Base-by-base conservation (phyloP, 2,797 vertebrate species). In the Takifugu rubripes region DNA sequence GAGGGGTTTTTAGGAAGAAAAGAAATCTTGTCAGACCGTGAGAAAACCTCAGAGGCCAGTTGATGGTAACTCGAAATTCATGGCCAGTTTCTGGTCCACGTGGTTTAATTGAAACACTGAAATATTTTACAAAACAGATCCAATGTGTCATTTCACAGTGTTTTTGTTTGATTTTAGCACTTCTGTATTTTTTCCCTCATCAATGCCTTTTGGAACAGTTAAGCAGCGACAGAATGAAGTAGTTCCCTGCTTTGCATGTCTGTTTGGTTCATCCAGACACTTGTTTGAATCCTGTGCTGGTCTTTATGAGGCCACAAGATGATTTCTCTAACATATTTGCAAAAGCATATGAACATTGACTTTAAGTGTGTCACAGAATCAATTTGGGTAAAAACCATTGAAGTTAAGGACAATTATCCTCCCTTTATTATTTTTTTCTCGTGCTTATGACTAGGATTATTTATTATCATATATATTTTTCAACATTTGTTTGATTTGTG, bases 401-500 rank as follows among this genome's bases (percentile, higher is more conserved):
- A 82, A 80, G 77, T 83, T 56, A 72, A 70, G 58, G 44, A 75
- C 29, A 9, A 62, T 58, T 61, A 65, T 55, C 50, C 57, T 59
- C 59, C 59, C 56, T 58, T 79, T 79, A 70, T 52, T 71, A 70
- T 76, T 66, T 66, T 75, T 69, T 54, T 78, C 68, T 79, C 78
- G 79, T 87, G 85, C 88, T 86, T 88, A 85, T 78, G 73, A 65
- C 81, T 83, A 81, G 89, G 78, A 87, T 92, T 92, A 92, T 91
- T 92, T 93, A 92, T 92, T 93, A 88, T 86, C 84, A 90, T 88
- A 86, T 89, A 88, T 91, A 85, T 88, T 90, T 46, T 91, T 89
- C 84, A 84, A 84, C 85, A 88, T 89, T 88, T 81, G 82, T 84
- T 90, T 90, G 87, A 90, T 89, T 90, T 56, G 84, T 87, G 83